Conservation (phyloP, 2,888 invertebrate genomes). For the Sphinx pinastri region DNA sequence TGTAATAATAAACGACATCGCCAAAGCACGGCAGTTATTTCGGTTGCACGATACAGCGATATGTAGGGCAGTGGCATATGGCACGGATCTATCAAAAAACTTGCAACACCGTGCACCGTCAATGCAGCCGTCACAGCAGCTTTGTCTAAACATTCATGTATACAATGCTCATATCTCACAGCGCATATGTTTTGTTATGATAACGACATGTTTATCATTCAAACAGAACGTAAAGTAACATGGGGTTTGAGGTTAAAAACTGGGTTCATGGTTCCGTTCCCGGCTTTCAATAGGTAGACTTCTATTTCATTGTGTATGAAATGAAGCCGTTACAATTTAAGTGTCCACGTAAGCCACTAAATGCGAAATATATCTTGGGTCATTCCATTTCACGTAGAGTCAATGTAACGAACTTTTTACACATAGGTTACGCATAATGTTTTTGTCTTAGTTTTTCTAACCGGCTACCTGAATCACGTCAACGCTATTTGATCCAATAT, state of each 20-base stretch:
- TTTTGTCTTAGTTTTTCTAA: too few relatives aligned
- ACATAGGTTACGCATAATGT: too few relatives aligned
- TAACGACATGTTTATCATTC: neutral
- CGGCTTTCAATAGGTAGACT: too few relatives aligned
- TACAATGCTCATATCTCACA: slow-evolving; percentile 1
- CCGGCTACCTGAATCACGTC: too few relatives aligned
- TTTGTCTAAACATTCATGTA: slow-evolving; percentile 30
- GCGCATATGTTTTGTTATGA: neutral
- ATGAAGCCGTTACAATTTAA: too few relatives aligned
- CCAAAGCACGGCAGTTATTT: slow-evolving; percentile 50
- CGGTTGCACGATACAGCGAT: slow-evolving; percentile 48
- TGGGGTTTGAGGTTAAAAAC: neutral
- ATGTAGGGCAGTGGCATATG: slow-evolving; percentile 64
- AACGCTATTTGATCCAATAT: too few relatives aligned
- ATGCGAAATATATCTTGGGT: too few relatives aligned
- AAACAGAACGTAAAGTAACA: neutral
- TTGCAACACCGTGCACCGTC: slow-evolving; percentile 51
- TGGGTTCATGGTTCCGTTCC: too few relatives aligned
- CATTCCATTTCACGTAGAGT: too few relatives aligned
- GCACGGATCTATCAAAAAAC: slow-evolving; percentile 55
- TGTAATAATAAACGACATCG: slow-evolving; percentile 23
- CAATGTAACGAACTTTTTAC: too few relatives aligned
- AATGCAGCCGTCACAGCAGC: slow-evolving; percentile 24
- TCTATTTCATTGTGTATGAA: too few relatives aligned
- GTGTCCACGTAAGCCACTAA: too few relatives aligned